phyloP scores from a whole-genome alignment of 2,888 invertebrate genomes.

The Strigamia crassipes region DNA sequence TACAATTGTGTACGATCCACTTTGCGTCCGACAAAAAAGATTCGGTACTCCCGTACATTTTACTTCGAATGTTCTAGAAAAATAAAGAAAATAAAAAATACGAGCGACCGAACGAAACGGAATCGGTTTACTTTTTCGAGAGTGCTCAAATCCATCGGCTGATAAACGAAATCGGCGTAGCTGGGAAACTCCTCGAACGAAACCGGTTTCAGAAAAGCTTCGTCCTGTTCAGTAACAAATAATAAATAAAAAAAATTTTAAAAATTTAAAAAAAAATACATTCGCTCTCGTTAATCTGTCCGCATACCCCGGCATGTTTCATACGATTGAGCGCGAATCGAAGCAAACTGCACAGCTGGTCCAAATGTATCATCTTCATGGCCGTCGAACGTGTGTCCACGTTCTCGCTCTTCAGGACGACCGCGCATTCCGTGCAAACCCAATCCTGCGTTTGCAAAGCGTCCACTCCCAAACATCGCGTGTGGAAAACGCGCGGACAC shows the following conservation, averaged over 20 bases:
- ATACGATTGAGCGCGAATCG: slow-evolving; percentile 79
- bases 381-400: slow-evolving; percentile 66
- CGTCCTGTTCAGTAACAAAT: slow-evolving; percentile 65
- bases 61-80: slow-evolving; percentile 70
- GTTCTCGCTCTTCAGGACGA: slow-evolving; percentile 73
- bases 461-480: slow-evolving; percentile 67
- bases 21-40: slow-evolving; percentile 87
- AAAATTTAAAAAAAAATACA: too few species aligned
- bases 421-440: slow-evolving; percentile 86
- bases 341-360: slow-evolving; percentile 77
- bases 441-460: slow-evolving; percentile 64
- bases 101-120: too few species aligned
- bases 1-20: slow-evolving; percentile 93
- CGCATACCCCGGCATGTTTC: slow-evolving; percentile 83
- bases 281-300: too few species aligned
- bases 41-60: slow-evolving; percentile 81
- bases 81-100: slow-evolving; percentile 37
- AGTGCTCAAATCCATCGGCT: slow-evolving; percentile 81
- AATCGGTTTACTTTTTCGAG: slow-evolving; percentile 67
- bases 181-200: slow-evolving; percentile 72
- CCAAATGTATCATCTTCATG: slow-evolving; percentile 73
- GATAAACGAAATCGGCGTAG: slow-evolving; percentile 79
- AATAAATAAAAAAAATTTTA: too few species aligned
- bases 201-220: slow-evolving; percentile 78
- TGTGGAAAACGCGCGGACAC: slow-evolving; percentile 84